A percentile compares a stretch with the other conserved stretches of the same genome.
Conservation (phyloP, 2,888 invertebrate genomes). For the Tenodera sinensis region DNA sequence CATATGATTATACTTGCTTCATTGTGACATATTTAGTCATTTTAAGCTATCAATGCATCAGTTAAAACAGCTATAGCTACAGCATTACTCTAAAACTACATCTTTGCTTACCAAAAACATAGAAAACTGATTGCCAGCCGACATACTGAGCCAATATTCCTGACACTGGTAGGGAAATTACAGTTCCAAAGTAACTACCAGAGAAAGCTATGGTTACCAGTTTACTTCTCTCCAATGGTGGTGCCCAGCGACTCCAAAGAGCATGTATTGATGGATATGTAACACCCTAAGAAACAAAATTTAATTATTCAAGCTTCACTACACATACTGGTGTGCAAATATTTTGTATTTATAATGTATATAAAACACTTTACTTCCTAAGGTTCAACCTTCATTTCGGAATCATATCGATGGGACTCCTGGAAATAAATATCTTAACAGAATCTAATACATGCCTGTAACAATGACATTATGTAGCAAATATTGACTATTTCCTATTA, state of each 20-base stretch:
- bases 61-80: neutral
- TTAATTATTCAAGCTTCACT: neutral
- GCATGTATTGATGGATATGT: constrained; percentile 45
- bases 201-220: constrained; percentile 43
- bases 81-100: neutral
- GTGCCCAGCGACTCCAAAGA: constrained; percentile 45
- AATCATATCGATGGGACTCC: too few relatives aligned
- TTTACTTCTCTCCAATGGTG: constrained; percentile 42
- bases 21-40: neutral
- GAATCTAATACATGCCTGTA: too few relatives aligned
- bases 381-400: too few relatives aligned
- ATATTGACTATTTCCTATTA: too few relatives aligned
- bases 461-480: too few relatives aligned
- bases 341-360: too few relatives aligned
- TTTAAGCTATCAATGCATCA: neutral
- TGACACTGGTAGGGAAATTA: constrained; percentile 43
- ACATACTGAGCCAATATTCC: constrained; percentile 42
- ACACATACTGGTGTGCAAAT: neutral
- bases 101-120: constrained; percentile 40
- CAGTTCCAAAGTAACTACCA: constrained; percentile 47
- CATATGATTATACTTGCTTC: too few relatives aligned
- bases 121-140: constrained; percentile 44
- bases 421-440: too few relatives aligned
- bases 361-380: too few relatives aligned
- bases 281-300: constrained; percentile 39